Percentiles rank a stretch among this genome's conserved stretches.
Conservation (phyloP, 2,113 vertebrate species). For the Psilopogon haemacephalus region DNA sequence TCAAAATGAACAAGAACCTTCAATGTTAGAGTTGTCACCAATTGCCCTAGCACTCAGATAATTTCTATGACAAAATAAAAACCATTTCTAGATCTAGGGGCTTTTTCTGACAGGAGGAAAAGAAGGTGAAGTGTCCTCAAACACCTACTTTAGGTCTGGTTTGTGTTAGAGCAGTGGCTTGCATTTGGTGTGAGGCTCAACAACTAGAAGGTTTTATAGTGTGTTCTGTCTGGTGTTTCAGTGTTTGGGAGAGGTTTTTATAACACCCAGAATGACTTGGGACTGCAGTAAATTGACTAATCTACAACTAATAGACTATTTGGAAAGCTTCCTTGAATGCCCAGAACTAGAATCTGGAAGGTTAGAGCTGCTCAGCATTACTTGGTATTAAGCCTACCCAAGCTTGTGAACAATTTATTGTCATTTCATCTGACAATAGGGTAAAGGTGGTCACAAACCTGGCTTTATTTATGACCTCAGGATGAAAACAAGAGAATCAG, state of each 20-base stretch:
- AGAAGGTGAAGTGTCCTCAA: neutral
- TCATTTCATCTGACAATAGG: neutral
- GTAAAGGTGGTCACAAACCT: neutral
- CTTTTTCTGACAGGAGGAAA: neutral
- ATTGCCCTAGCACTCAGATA: neutral
- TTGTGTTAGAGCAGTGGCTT: neutral
- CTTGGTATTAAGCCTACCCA: neutral
- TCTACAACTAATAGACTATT: neutral
- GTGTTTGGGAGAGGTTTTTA: neutral
- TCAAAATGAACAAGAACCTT: neutral
- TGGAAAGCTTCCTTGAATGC: neutral
- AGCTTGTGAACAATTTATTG: neutral
- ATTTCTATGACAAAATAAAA: neutral
- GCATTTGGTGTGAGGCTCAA: neutral
- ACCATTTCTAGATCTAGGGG: neutral
- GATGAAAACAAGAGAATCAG: neutral
- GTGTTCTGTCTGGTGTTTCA: neutral
- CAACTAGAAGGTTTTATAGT: neutral
- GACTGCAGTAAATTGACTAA: neutral
- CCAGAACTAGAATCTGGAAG: neutral
- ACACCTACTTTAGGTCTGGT: neutral
- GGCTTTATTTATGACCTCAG: neutral
- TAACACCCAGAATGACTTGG: neutral
- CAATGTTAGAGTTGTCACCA: rapidly evolving
- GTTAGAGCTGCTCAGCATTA: neutral